These are phyloP conservation scores for Yasuhikotakia modesta DNA, from an alignment of 2,797 vertebrate genomes.

Conservation along the genomic window DNA sequence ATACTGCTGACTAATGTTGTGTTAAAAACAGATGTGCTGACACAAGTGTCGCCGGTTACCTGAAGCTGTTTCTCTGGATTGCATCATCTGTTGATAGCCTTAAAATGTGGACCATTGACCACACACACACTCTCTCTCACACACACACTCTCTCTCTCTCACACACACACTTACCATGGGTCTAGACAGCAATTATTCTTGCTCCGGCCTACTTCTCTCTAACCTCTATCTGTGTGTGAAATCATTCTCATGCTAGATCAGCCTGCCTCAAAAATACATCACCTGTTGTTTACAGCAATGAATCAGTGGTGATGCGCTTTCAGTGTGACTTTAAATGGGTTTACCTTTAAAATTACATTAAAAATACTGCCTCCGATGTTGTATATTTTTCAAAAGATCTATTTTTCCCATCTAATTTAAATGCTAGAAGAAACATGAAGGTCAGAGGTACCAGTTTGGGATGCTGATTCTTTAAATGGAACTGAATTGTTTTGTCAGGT, in stretches of 20 bases:
- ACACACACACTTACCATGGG: conserved; percentile 36
- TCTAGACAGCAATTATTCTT: conserved; percentile 47
- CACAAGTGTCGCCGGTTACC: conserved; percentile 44
- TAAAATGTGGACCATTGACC: conserved; percentile 54
- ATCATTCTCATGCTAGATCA: conserved; percentile 4
- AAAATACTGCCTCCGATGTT: background rate
- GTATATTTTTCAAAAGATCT: background rate
- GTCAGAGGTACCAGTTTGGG: background rate
- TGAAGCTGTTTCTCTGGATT: conserved; percentile 43
- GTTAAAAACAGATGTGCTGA: conserved; percentile 53
- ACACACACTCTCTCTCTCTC: no score
- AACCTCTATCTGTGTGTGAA: conserved; percentile 2
- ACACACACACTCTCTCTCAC: no score
- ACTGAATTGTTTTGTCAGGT: background rate
- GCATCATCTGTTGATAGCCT: conserved; percentile 55
- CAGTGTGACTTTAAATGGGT: background rate
- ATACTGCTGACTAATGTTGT: conserved; percentile 54
- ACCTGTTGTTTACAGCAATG: background rate
- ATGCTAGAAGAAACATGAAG: background rate
- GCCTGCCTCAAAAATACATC: conserved; percentile 17
- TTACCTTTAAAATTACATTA: background rate
- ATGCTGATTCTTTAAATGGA: background rate
- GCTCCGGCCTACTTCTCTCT: conserved; percentile 31
- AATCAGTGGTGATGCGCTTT: background rate
- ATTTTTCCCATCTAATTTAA: no score